phyloP scores from a whole-genome alignment of 2,888 invertebrate genomes.

The Eudemis profundana region DNA sequence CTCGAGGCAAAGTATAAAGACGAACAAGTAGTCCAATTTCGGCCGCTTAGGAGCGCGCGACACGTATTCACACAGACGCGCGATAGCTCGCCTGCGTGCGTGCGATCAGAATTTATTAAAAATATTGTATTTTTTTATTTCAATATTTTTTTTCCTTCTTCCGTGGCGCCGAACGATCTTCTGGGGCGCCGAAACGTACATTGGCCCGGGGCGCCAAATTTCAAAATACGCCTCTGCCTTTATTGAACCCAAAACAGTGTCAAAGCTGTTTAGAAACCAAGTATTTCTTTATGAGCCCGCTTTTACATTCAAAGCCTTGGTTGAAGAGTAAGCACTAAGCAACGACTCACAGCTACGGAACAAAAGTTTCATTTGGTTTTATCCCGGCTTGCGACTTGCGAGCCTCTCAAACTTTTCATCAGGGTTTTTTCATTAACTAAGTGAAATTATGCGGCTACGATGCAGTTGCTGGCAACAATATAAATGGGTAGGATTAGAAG shows the following conservation, averaged over 20 bases:
- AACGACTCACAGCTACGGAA: slow-evolving; percentile 12
- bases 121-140: too few relatives aligned
- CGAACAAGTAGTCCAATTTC: too few relatives aligned
- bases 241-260: neutral
- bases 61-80: too few relatives aligned
- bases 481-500: neutral
- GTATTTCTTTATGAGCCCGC: slow-evolving; percentile 6
- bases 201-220: too few relatives aligned
- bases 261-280: slow-evolving; percentile 14
- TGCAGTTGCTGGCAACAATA: slow-evolving; percentile 26
- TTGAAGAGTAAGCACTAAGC: slow-evolving; percentile 26
- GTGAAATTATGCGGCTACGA: slow-evolving; percentile 26
- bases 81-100: too few relatives aligned
- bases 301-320: slow-evolving; percentile 23
- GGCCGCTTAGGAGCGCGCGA: too few relatives aligned
- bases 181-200: too few relatives aligned
- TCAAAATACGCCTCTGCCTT: too few relatives aligned
- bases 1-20: too few relatives aligned
- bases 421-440: slow-evolving; percentile 26
- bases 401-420: slow-evolving; percentile 23
- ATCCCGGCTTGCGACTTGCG: slow-evolving; percentile 15
- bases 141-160: too few relatives aligned
- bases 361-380: slow-evolving; percentile 34
- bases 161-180: too few relatives aligned
- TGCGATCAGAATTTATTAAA: too few relatives aligned